These are phyloP conservation scores for Echeneis naucrates DNA, from an alignment of 2,797 vertebrate genomes.

Conservation along the genomic window DNA sequence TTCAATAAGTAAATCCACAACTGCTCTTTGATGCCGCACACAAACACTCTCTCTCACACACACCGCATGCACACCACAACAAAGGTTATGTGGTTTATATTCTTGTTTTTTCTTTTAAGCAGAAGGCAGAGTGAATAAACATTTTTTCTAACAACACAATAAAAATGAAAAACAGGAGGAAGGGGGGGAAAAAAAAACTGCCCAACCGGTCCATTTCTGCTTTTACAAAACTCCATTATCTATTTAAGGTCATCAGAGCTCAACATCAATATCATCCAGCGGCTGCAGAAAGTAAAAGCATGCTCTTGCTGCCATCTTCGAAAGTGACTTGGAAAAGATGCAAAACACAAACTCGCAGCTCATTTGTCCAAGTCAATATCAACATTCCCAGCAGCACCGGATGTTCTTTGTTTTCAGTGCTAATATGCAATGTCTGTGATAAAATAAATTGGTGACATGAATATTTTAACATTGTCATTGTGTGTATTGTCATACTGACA, in stretches of 20 bases:
- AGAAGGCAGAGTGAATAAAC: slow-evolving; percentile 65
- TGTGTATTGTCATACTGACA: neutral
- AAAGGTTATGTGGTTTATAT: slow-evolving; percentile 46
- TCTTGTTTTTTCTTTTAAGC: slow-evolving; percentile 51
- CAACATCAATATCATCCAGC: slow-evolving; percentile 49
- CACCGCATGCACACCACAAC: slow-evolving; percentile 29
- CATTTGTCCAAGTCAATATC: slow-evolving; percentile 24
- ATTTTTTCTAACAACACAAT: slow-evolving; percentile 64
- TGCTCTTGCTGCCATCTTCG: slow-evolving; percentile 16
- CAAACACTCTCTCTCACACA: slow-evolving; percentile 34
- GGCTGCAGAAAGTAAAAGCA: slow-evolving; percentile 43
- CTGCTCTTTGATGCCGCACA: slow-evolving; percentile 28
- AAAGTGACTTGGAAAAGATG: slow-evolving; percentile 17
- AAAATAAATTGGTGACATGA: neutral
- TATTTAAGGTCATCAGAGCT: slow-evolving; percentile 78
- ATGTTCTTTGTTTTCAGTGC: neutral
- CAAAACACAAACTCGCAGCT: slow-evolving; percentile 18
- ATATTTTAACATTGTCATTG: neutral
- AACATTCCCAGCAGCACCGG: neutral
- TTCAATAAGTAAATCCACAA: slow-evolving; percentile 61
- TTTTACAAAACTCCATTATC: slow-evolving; percentile 79
- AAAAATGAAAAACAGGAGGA: slow-evolving; percentile 58
- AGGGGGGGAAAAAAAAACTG: slow-evolving; percentile 12
- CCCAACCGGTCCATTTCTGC: slow-evolving; percentile 60
- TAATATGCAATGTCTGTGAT: neutral